Evolutionary conservation across 2,888 invertebrate species (phyloP), one percentile per base, ranked within the genome.

Genomic region (Physocephala rufipes): DNA sequence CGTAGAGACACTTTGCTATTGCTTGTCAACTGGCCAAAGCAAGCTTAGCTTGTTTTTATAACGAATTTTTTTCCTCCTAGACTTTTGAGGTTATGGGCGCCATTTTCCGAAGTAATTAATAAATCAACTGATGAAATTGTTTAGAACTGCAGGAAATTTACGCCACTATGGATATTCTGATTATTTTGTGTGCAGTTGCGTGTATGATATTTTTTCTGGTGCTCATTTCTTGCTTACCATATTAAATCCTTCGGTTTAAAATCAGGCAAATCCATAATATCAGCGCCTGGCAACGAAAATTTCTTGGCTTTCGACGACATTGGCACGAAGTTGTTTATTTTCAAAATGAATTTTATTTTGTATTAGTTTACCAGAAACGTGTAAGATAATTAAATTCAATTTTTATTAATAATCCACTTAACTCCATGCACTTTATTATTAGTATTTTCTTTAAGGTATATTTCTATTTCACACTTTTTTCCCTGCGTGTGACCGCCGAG

Each of bases 241-340:
- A 84, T 83, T 70, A 84, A 77, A 78, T 84, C 84, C 77, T 84
- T 85, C 21, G 84, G 82, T 72, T 84, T 85, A 73, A 83, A 85
- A 77, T 78, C 80, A 72, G 80, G 76, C 74, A 82, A 78, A 75
- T 84, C 85, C 77, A 75, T 70, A 49, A 79, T 72, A 51, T 82
- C 78, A 75, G 78, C 80, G 70, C 79, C 75, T 55, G 83, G 78
- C 74, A 84, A 81, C 79, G 83, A 83, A 78, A 80, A 76, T 79
- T 83, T 83, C 77, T 83, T 83, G 75, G 83, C 81, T 78, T 84
- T 83, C 75, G 83, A 83, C 74, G 82, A 83, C 83, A 83, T 83
- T 74, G 75, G 69, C 59, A 76, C 71, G 24, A 82, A 83, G 71
- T 78, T 84, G 77, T 83, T 83, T 71, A 83, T 82, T 74, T 82